Percentiles rank a stretch among this genome's conserved stretches.
These are phyloP conservation scores for Dryocosmus kuriphilus DNA, from an alignment of 2,888 invertebrate genomes.

Conservation along the genomic window DNA sequence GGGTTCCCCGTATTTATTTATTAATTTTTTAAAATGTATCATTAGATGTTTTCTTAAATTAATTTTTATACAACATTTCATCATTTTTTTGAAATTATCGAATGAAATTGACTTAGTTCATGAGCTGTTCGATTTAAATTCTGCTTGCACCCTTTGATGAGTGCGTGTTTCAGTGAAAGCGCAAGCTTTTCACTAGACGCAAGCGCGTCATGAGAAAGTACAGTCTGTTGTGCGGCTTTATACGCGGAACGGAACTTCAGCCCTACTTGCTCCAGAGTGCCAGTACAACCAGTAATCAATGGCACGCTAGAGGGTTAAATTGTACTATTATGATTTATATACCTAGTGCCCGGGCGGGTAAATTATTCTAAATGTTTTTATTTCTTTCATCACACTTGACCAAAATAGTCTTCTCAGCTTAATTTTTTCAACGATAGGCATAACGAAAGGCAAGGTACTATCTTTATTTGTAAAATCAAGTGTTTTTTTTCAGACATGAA, in stretches of 20 bases:
- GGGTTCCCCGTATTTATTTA: no score
- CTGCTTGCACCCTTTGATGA: no score
- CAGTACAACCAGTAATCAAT: conserved; percentile 58
- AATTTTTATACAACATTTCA: no score
- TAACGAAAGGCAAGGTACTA: neutral
- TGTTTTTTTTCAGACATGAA: neutral
- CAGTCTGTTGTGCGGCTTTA: conserved; percentile 22
- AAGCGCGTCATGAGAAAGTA: neutral
- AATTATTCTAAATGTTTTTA: neutral
- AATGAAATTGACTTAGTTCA: no score
- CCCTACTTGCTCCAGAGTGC: conserved; percentile 21
- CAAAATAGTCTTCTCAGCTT: neutral
- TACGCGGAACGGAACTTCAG: neutral
- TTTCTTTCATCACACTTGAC: neutral
- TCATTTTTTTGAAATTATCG: no score
- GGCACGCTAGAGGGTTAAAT: conserved; percentile 47
- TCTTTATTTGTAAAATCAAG: neutral
- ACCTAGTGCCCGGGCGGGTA: neutral
- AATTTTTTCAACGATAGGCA: neutral
- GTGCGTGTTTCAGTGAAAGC: neutral
- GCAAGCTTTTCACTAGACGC: conserved; percentile 5
- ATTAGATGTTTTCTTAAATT: no score
- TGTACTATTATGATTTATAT: neutral
- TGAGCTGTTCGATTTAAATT: no score
- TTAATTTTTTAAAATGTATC: no score